Evolutionary conservation across 2,888 invertebrate species (phyloP), one percentile per base, ranked within the genome.

Genomic region (Tiphia femorata): DNA sequence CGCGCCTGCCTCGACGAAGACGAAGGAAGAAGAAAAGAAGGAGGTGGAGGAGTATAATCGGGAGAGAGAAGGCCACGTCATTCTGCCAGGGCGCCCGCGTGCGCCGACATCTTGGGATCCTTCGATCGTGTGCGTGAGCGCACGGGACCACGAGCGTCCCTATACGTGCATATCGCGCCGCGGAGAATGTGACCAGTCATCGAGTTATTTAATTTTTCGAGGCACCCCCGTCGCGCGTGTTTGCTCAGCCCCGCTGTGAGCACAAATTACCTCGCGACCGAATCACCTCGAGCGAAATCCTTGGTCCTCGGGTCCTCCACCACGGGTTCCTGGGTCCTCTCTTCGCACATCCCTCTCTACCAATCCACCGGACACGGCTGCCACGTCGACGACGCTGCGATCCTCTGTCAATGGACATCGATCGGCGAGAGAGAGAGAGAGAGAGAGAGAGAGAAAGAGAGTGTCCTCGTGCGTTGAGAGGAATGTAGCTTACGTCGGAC

Each of bases 251-350:
- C 87, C 80, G 87, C 87, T 87, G 87, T 81, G 87, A 86, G 85
- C 87, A 87, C 87, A 87, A 87, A 87, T 87, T 87, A 86, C 86
- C 86, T 87, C 85, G 85, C 85, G 85, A 84, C 84, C 84, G 83
- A 84, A 85, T 81, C 80, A 78, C 81, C 78, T 78, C 73, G 62
- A 62, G 67, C 67, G 49, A 61, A 68, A 62, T 66, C 64, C 66
- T 62, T 63, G 59, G 59, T 55, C 56, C 61, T 49, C 54, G 50
- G 58, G 20, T 46, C 48, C 49, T 55, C 65, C 49, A 40, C 67
- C 49, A 55, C 25, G 25, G 5, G 5, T 8, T 25, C 25, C 25
- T 25, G 8, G 6, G 25, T 25, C 25, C 25, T 33, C 33, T n/a
- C 33, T 12, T n/a, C 33, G 12, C 12, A 33, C 12, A n/a, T 19